These are phyloP conservation scores for Trichoplusia ni DNA, from an alignment of 1,140 invertebrate genomes.

Conservation along the genomic window DNA sequence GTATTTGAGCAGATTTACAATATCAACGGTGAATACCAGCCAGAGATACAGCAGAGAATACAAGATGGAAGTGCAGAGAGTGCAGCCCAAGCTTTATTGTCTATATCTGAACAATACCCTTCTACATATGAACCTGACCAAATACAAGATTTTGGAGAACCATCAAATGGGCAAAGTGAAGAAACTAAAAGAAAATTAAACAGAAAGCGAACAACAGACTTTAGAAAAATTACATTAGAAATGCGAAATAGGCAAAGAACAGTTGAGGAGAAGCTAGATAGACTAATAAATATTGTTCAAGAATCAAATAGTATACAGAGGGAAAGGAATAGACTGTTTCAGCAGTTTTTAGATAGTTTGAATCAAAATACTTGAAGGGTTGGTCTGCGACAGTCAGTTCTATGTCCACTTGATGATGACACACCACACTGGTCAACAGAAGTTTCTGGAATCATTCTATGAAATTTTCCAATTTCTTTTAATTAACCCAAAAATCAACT, in stretches of 20 bases:
- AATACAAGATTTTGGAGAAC: constrained; percentile 54
- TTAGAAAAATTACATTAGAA: constrained; percentile 69
- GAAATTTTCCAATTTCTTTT: too few relatives aligned
- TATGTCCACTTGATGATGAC: too few relatives aligned
- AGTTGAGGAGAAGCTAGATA: constrained; percentile 75
- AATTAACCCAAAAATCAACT: too few relatives aligned
- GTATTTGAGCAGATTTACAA: constrained; percentile 73
- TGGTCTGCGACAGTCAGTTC: not conserved
- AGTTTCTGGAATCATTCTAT: too few relatives aligned
- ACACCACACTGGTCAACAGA: too few relatives aligned
- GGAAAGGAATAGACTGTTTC: constrained; percentile 70
- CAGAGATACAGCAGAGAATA: constrained; percentile 69
- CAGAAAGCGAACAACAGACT: constrained; percentile 65
- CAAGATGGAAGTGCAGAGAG: constrained; percentile 56
- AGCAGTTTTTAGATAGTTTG: constrained; percentile 67
- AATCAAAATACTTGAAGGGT: constrained; percentile 38
- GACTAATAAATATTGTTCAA: constrained; percentile 72
- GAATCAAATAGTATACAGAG: constrained; percentile 74
- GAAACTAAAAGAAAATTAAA: constrained; percentile 58
- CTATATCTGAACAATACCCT: constrained; percentile 51
- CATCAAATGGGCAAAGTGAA: constrained; percentile 54
- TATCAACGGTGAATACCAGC: constrained; percentile 66
- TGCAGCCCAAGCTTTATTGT: constrained; percentile 62
- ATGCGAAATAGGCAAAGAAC: constrained; percentile 68
- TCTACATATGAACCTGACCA: constrained; percentile 48